Evolutionary conservation across 2,797 vertebrate genomes (phyloP).

Genomic region (Cygnus olor): DNA sequence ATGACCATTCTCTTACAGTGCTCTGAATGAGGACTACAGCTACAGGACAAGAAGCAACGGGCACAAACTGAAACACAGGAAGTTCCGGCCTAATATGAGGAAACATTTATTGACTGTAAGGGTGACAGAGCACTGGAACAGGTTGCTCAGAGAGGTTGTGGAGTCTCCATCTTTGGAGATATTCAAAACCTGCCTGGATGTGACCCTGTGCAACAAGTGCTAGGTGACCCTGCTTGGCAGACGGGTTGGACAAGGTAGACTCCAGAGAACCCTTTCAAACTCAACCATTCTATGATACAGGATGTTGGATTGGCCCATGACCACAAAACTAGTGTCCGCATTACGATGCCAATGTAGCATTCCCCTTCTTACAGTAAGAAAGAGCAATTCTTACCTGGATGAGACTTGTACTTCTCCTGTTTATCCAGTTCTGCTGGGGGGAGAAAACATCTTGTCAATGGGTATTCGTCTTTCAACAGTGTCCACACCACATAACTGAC

Average conservation of each 20-base stretch:
- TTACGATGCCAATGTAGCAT: rapidly evolving
- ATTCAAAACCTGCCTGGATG: too few relatives aligned
- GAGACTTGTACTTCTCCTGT: neutral
- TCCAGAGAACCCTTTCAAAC: too few relatives aligned
- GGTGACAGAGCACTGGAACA: too few relatives aligned
- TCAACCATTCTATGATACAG: neutral
- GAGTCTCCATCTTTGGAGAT: too few relatives aligned
- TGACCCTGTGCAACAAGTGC: too few relatives aligned
- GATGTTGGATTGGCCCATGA: neutral
- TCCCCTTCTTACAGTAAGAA: neutral
- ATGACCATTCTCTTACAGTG: neutral
- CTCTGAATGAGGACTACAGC: neutral
- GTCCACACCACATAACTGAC: neutral
- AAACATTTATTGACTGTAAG: too few relatives aligned
- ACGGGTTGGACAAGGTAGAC: too few relatives aligned
- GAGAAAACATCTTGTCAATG: neutral
- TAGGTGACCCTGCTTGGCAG: too few relatives aligned
- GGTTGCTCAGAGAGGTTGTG: too few relatives aligned
- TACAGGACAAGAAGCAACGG: too few relatives aligned
- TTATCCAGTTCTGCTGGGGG: slow-evolving; percentile 30
- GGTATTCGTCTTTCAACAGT: neutral
- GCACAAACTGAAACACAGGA: too few relatives aligned
- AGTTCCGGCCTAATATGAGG: too few relatives aligned
- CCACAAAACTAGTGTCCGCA: rapidly evolving
- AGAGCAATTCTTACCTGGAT: slow-evolving; percentile 43